Base-by-base conservation (phyloP, 2,113 vertebrate species). In the Thomomys bottae region DNA sequence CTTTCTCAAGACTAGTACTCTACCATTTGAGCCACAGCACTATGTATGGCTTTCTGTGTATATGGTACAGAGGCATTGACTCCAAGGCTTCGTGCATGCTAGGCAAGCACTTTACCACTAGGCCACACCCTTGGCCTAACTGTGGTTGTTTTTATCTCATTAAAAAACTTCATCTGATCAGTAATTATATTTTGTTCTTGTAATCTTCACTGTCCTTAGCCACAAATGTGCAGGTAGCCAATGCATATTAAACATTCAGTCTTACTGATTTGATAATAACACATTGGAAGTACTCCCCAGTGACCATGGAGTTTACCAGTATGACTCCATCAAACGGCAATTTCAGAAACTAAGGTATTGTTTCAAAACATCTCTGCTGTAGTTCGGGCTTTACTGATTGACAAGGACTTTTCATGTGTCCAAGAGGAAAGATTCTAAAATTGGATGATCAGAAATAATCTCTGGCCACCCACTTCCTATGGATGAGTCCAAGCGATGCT, bases 231-330 rank as follows among this genome's bases (percentile, higher is more conserved):
- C 38, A 85, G 77, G 66, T 88, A 18, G 15, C 36, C 79, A 17
- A 76, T 89, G 7, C 8, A 75, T 26, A 83, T 80, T 84, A 61
- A 94, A 73, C 90, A 86, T 82, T 86, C 88, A 70, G 64, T 93
- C 34, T 83, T 93, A 32, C 57, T 77, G 45, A 72, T 32, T 10
- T 63, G 75, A 38, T 68, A 73, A 89, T 40, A n/a, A n/a, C 10
- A 81, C 71, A 23, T 1, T n/a, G 64, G 66, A 71, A 87, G 61
- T 8, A 70, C 4, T 81, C 38, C 57, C 9, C 76, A 34, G 42
- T 49, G 30, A 80, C 5, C 24, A 40, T 49, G 64, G 10, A 57
- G 32, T 61, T 45, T 9, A 36, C 68, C 71, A 38, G 42, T 61
- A 70, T 49, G 30, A 79, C 32, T 42, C 12, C 24, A 80, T 68